phyloP scores from a whole-genome alignment of 2,797 vertebrate genomes.

The Scleropages formosus region DNA sequence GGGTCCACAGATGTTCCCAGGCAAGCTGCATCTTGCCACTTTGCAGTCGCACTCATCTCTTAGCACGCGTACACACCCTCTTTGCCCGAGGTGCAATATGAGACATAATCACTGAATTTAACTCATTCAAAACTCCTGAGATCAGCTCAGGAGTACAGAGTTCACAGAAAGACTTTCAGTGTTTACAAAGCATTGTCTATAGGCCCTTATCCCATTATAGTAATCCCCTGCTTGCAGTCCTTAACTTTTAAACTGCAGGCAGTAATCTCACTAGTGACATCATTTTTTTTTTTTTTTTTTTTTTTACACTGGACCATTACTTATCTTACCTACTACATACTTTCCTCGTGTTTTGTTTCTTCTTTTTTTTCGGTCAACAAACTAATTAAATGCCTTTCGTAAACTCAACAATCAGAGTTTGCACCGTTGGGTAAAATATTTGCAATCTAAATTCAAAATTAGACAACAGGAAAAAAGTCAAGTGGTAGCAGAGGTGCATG shows the following conservation, averaged over 20 bases:
- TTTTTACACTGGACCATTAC: background rate
- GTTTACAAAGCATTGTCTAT: slow-evolving; percentile 73
- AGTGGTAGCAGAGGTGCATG: too few species aligned
- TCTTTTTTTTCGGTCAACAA: too few species aligned
- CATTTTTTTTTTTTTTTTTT: slow-evolving; percentile 55
- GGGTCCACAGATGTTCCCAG: slow-evolving; percentile 92
- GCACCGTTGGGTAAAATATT: too few species aligned
- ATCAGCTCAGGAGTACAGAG: slow-evolving; percentile 63
- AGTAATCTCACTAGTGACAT: slow-evolving; percentile 55
- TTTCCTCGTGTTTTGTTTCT: too few species aligned
- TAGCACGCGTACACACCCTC: slow-evolving; percentile 76
- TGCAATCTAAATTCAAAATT: too few species aligned
- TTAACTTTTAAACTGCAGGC: slow-evolving; percentile 51
- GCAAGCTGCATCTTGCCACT: slow-evolving; percentile 91
- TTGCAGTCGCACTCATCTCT: slow-evolving; percentile 89
- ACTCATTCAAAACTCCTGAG: slow-evolving; percentile 64
- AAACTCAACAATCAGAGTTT: too few species aligned
- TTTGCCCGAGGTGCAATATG: slow-evolving; percentile 79
- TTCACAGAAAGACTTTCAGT: slow-evolving; percentile 70
- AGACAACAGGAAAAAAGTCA: too few species aligned
- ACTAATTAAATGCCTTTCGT: too few species aligned
- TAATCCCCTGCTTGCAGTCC: slow-evolving; percentile 58
- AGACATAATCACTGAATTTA: slow-evolving; percentile 67
- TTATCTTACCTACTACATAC: too few species aligned
- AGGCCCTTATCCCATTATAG: slow-evolving; percentile 70